Evolutionary conservation across 2,113 vertebrate species (phyloP).

Genomic region (Trogon surrucura): DNA sequence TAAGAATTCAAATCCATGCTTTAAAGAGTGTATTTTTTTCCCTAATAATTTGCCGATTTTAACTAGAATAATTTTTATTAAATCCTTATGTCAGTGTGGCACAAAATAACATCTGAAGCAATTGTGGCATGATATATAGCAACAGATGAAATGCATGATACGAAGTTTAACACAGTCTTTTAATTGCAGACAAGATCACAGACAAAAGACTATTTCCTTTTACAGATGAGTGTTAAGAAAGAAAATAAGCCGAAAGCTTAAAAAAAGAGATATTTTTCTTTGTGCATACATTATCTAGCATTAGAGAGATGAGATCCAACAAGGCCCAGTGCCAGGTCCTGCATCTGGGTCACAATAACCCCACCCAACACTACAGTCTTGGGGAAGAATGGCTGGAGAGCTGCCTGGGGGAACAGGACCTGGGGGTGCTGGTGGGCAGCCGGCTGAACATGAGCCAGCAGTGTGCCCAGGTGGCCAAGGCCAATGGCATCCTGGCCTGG

Average conservation of each 20-base stretch:
- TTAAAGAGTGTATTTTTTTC: not conserved
- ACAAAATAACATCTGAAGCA: not conserved
- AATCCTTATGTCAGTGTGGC: not conserved
- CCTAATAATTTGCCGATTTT: not conserved
- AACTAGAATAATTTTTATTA: not conserved
- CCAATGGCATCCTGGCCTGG: not conserved
- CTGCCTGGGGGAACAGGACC: too few relatives aligned
- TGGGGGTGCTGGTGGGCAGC: too few relatives aligned
- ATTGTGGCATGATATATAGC: not conserved
- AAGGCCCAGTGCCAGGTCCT: rapidly evolving
- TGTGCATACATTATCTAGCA: not conserved
- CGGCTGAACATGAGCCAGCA: too few relatives aligned
- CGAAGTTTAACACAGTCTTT: not conserved
- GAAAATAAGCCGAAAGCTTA: not conserved
- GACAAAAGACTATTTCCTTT: not conserved
- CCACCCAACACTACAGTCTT: too few relatives aligned
- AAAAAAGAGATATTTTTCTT: not conserved
- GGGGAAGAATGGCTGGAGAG: too few relatives aligned
- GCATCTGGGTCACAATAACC: not conserved
- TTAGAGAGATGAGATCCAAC: not conserved
- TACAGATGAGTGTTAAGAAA: not conserved
- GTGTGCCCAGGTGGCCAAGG: too few relatives aligned
- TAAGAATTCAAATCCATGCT: not conserved
- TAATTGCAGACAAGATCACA: not conserved
- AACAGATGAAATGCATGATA: not conserved